phyloP scores from a whole-genome alignment of 2,797 vertebrate species.

The Alauda arvensis region DNA sequence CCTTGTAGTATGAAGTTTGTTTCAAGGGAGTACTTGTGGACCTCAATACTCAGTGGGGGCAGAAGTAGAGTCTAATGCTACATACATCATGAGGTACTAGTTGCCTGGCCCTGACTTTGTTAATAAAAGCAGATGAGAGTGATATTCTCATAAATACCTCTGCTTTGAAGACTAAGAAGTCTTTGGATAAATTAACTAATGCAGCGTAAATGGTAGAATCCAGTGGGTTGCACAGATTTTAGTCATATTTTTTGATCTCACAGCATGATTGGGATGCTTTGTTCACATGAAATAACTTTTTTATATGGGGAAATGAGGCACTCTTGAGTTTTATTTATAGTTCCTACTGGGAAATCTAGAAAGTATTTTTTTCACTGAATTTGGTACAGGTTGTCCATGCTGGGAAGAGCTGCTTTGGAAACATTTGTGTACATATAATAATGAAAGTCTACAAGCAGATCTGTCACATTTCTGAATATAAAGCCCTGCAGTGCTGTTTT shows the following conservation, averaged over 20 bases:
- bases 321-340: background rate
- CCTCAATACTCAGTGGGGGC: background rate
- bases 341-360: background rate
- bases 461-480: background rate
- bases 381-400: background rate
- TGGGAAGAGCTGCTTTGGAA: background rate
- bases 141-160: background rate
- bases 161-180: background rate
- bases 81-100: background rate
- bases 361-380: background rate
- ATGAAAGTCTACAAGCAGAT: background rate
- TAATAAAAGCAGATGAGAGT: background rate
- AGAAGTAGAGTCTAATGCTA: background rate
- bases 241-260: background rate
- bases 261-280: background rate
- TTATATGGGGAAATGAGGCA: background rate
- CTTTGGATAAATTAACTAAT: background rate
- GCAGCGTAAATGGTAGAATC: background rate
- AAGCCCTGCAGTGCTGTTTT: background rate
- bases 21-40: background rate
- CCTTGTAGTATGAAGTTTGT: background rate
- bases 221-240: background rate
- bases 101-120: background rate
- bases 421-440: background rate
- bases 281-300: background rate